Conservation (phyloP, 1,140 invertebrate genomes). For the Drosophila sturtevanti region DNA sequence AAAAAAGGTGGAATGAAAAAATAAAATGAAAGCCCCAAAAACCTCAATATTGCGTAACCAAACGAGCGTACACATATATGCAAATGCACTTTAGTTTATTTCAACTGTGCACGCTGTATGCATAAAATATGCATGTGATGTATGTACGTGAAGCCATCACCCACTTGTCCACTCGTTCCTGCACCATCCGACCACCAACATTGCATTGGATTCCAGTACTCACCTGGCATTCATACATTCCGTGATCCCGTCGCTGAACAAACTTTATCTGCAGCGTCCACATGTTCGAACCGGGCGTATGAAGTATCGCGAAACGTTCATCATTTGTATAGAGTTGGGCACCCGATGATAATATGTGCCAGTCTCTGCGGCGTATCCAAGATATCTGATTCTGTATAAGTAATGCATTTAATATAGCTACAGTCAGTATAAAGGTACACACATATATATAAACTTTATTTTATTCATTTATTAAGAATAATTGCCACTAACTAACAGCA, state of each 20-base stretch:
- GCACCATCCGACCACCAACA: too few species aligned
- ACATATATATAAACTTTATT: constrained; percentile 4
- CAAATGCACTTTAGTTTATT: constrained; percentile 78
- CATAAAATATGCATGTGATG: constrained; percentile 61
- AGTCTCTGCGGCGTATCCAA: constrained; percentile 94
- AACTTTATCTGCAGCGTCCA: constrained; percentile 98
- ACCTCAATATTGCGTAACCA: constrained; percentile 51
- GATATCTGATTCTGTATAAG: constrained; percentile 88
- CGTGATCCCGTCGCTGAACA: constrained; percentile 94
- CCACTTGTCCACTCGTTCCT: neutral
- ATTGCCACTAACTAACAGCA: constrained; percentile 30
- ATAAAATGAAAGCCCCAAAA: constrained; percentile 39
- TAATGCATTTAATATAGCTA: constrained; percentile 35
- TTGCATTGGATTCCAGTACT: constrained; percentile 75
- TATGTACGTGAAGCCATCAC: constrained; percentile 22
- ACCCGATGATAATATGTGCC: constrained; percentile 95
- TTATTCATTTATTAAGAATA: constrained; percentile 22
- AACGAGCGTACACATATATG: constrained; percentile 43
- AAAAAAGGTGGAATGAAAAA: constrained; percentile 22
- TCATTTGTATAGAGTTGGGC: constrained; percentile 95
- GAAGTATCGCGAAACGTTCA: constrained; percentile 90
- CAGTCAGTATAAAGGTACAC: too few species aligned
- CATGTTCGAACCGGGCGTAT: constrained; percentile 85
- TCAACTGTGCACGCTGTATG: constrained; percentile 71
- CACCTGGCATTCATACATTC: constrained; percentile 98